Base-by-base conservation (phyloP, 2,113 vertebrate genomes). In the Colaptes auratus region DNA sequence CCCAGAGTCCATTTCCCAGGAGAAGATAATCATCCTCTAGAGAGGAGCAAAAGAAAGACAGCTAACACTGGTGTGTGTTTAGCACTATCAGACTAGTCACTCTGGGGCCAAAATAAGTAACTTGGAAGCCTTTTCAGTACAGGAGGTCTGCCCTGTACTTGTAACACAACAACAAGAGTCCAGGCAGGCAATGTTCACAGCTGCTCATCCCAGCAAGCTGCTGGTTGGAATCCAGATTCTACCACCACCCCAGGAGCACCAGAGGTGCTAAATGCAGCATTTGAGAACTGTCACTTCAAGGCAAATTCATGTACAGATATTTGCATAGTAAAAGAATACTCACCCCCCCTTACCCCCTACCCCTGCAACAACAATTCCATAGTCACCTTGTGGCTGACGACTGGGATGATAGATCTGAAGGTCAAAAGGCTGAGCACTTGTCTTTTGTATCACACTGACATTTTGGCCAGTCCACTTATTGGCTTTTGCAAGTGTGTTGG, bases 361-460 rank as follows among this genome's bases (percentile, higher is more conserved):
- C 39, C 39, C 39, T 39, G 3, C 33, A 61, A 23, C 8, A 69
- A 46, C 23, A 39, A 39, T 59, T 42, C 12, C 15, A 10, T 27
- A 48, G 19, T 98, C 94, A 99, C 99, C 99, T 97, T 98, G 99
- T 28, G 99, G 99, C 82, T 99, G 99, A 71, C 99, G 98, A 92
- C 99, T 99, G n/a, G 99, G 99, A 92, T 99, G 99, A 87, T 99
- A 99, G 74, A 99, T 99, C 96, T 99, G 98, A 92, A 99, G 98
- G 97, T 99, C 99, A 95, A 99, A 99, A 7, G 99, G 99, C 82
- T 99, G 99, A 76, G 99, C 99, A 25, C 99, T 99, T 36, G 99
- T 99, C 98, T 99, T 99, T 95, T 99, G 99, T 96, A 99, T 99
- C 39, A 99, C 99, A 7, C 98, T 99, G 93, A 99, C 99, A 92